Evolutionary conservation across 35 echinoderm and acorn worm genomes (phyloP).

Genomic region (Chiridota heheva): DNA sequence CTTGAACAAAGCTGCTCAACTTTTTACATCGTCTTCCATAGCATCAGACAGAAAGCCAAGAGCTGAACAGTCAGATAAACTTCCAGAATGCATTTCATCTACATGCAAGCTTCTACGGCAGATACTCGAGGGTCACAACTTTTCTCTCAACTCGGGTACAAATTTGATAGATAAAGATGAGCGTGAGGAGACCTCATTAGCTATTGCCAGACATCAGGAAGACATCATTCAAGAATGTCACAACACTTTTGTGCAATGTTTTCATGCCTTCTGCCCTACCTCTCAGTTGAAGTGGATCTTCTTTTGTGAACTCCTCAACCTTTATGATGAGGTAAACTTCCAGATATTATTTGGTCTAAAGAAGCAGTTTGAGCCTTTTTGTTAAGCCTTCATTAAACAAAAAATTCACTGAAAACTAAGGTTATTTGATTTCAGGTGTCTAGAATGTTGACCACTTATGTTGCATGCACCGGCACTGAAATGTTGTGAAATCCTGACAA

Average conservation of each 20-base stretch:
- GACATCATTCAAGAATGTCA: slow-evolving; percentile 81
- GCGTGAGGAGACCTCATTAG: background rate
- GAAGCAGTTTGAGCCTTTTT: too few relatives aligned
- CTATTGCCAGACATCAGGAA: background rate
- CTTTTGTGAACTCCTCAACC: slow-evolving; percentile 74
- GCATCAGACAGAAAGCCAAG: slow-evolving; percentile 49
- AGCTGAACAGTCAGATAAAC: slow-evolving; percentile 49
- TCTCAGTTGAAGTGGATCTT: slow-evolving; percentile 96
- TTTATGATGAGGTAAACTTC: slow-evolving; percentile 26
- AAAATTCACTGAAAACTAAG: too few relatives aligned
- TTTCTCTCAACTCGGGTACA: slow-evolving; percentile 5
- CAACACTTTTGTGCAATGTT: slow-evolving; percentile 89
- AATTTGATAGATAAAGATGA: background rate
- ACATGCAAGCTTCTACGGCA: slow-evolving; percentile 75
- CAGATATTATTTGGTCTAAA: too few relatives aligned
- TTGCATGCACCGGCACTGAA: too few relatives aligned
- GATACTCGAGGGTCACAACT: slow-evolving; percentile 60
- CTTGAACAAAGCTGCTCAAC: too few relatives aligned
- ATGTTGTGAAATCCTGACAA: too few relatives aligned
- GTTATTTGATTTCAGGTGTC: too few relatives aligned
- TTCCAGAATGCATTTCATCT: slow-evolving; percentile 87
- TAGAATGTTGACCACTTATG: too few relatives aligned
- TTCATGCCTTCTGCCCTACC: slow-evolving; percentile 97
- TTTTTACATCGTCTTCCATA: too few relatives aligned
- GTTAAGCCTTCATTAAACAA: too few relatives aligned